Evolutionary conservation across 2,888 invertebrate genomes (phyloP).

Genomic region (Volucella zonaria): DNA sequence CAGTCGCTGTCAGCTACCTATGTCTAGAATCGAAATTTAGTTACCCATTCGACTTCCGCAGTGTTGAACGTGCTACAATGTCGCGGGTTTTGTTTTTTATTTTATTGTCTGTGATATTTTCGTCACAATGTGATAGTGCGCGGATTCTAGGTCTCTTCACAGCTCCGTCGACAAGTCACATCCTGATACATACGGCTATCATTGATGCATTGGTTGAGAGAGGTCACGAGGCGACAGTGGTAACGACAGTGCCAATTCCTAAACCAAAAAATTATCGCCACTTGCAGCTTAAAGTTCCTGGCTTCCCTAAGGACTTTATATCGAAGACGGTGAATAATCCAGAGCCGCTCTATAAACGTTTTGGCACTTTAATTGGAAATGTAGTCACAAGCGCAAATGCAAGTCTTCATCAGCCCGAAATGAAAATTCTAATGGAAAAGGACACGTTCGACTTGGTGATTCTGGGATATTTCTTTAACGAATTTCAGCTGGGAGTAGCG

Average conservation of each 20-base stretch:
- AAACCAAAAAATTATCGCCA: slow-evolving; percentile 54
- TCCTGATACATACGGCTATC: slow-evolving; percentile 72
- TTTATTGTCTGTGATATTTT: neutral
- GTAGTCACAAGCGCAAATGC: slow-evolving; percentile 33
- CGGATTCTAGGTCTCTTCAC: slow-evolving; percentile 71
- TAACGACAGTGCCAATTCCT: slow-evolving; percentile 49
- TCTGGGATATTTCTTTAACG: slow-evolving; percentile 73
- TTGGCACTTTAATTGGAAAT: neutral
- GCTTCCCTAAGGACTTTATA: slow-evolving; percentile 35
- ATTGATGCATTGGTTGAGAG: slow-evolving; percentile 74
- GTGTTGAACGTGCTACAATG: slow-evolving; percentile 30
- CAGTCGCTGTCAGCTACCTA: neutral
- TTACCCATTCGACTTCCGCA: neutral
- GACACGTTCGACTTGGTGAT: slow-evolving; percentile 68
- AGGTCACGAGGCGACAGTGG: slow-evolving; percentile 75
- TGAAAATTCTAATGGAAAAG: slow-evolving; percentile 43
- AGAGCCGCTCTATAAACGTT: slow-evolving; percentile 40
- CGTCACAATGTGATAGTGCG: slow-evolving; percentile 35
- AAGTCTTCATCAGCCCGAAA: slow-evolving; percentile 43
- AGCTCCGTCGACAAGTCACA: slow-evolving; percentile 74
- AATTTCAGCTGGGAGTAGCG: slow-evolving; percentile 75
- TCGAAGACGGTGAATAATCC: slow-evolving; percentile 14
- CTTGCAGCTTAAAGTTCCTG: slow-evolving; percentile 17
- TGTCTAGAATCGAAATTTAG: slow-evolving; percentile 4
- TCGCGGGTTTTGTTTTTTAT: neutral